Evolutionary conservation across 1,140 invertebrate genomes (phyloP).

Genomic region (Stegodyphus mimosarum): DNA sequence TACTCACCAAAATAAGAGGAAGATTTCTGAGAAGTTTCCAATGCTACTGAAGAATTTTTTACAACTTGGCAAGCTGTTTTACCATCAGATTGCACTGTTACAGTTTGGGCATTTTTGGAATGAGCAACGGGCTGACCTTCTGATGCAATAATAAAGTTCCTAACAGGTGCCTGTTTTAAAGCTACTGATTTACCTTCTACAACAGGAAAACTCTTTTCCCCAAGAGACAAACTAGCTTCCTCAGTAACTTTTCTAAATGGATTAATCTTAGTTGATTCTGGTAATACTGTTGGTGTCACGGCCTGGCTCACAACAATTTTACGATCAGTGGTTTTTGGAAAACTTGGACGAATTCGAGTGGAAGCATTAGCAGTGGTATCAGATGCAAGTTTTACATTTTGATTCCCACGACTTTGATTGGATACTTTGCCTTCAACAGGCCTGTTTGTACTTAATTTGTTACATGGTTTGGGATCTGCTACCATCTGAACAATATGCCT

Average conservation of each 20-base stretch:
- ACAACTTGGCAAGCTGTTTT: constrained; percentile 4
- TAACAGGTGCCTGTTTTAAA: background rate
- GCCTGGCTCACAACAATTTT: background rate
- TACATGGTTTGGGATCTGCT: background rate
- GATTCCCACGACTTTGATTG: constrained; percentile 1
- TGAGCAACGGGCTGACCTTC: background rate
- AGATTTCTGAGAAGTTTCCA: constrained; percentile 21
- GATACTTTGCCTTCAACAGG: background rate
- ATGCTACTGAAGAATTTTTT: constrained; percentile 7
- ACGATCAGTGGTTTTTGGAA: background rate
- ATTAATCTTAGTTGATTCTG: background rate
- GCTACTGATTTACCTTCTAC: constrained; percentile 11
- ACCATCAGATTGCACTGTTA: constrained; percentile 12
- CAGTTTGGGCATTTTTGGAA: constrained; percentile 10
- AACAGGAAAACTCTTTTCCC: background rate
- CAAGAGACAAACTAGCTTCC: background rate
- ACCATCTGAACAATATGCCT: background rate
- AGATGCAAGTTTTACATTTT: background rate
- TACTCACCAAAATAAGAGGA: constrained; percentile 27
- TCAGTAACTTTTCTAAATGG: constrained; percentile 8
- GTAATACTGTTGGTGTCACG: background rate
- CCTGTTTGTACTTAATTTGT: background rate
- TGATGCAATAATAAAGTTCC: constrained; percentile 5
- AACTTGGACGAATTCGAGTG: too few relatives aligned
- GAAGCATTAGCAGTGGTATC: too few relatives aligned